Evolutionary conservation across 92 coral and sea anemone species (phyloP).

Genomic region (Porites divaricata): DNA sequence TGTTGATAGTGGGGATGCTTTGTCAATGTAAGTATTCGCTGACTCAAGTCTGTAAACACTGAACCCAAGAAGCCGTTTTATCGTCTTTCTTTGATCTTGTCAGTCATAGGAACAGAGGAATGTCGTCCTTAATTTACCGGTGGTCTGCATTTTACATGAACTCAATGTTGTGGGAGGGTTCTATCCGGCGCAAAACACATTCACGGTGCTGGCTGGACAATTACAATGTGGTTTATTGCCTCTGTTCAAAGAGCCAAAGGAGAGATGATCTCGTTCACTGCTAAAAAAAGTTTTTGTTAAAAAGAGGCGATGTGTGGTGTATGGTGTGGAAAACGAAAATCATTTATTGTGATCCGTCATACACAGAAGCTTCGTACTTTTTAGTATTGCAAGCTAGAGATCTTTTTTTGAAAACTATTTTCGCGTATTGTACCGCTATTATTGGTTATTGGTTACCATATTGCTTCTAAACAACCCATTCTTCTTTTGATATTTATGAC

Average conservation of each 20-base stretch:
- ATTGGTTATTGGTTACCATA: too few relatives aligned
- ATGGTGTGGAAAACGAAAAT: too few relatives aligned
- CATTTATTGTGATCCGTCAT: too few relatives aligned
- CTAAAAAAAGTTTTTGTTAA: too few relatives aligned
- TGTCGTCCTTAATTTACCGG: background rate
- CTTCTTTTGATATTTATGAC: too few relatives aligned
- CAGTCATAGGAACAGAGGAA: background rate
- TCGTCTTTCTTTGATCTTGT: background rate
- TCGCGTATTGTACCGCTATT: too few relatives aligned
- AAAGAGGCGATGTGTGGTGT: too few relatives aligned
- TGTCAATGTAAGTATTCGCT: conserved; percentile 61
- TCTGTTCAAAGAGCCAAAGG: background rate
- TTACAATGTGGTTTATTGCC: background rate
- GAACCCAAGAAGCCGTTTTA: background rate
- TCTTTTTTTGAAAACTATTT: too few relatives aligned
- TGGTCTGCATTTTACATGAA: background rate
- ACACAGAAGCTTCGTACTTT: too few relatives aligned
- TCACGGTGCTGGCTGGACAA: background rate
- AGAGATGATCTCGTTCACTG: too few relatives aligned
- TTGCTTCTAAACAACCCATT: too few relatives aligned
- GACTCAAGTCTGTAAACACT: background rate
- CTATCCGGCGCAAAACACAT: background rate
- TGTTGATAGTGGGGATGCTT: conserved; percentile 16
- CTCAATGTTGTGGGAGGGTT: conserved; percentile 22
- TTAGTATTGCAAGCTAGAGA: too few relatives aligned